Evolutionary conservation across 64 coral and sea anemone genomes (phyloP), one percentile per base, ranked within the genome.

Genomic region (Trachythela sp.): DNA sequence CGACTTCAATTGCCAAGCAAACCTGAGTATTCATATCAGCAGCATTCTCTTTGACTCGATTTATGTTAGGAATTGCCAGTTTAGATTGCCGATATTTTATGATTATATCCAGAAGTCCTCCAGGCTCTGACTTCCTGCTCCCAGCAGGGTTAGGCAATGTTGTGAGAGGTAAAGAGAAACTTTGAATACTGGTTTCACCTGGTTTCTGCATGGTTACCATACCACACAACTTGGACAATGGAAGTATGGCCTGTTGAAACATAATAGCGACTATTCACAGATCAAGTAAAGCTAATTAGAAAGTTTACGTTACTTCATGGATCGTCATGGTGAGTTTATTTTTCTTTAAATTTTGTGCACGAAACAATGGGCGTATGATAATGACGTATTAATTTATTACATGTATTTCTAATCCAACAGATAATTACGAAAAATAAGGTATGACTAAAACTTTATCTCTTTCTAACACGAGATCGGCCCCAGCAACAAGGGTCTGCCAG

Each of bases 151-250:
- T 64, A 27, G 48, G 93, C 76, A 99, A 85, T 39, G 89, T 86
- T 83, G 84, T 90, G 48, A 99, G 76, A 31, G 96, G 92, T 39
- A 99, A 87, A 42, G 96, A 99, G 76, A 99, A 99, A 39, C 91
- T 93, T 40, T 99, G 96, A 70, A 70, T 85, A 77, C 87, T 99
- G 1, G 86, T 72, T 32, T 99, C 91, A 8, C 91, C 88, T 39
- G 92, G 93, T 85, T 84, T 95, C 64, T 99, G 91, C 96, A 99
- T 99, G 8, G 96, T 99, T 20, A 99, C 93, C 91, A 99, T 95
- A 48, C 93, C 96, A 90, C 93, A 99, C 0, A 99, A 89, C 51
- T 92, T 92, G 10, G 90, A 49, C 42, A 92, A 75, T 39, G 90
- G 85, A 11, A 92, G 70, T 34, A 76, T 49, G 3, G 85, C 85